Conservation (phyloP, 2,113 vertebrate genomes). For the Camelus dromedarius region DNA sequence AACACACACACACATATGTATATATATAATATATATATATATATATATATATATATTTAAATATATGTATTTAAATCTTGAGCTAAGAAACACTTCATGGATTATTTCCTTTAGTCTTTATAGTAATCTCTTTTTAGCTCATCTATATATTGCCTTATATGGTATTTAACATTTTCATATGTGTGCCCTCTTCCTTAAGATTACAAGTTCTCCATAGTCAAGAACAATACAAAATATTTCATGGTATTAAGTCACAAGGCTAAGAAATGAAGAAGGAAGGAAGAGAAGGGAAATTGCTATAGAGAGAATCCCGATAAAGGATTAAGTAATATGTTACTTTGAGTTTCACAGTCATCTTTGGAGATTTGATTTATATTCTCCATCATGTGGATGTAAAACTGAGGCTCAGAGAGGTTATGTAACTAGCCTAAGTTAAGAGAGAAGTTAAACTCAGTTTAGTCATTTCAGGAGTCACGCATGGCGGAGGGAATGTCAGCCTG, state of each 20-base stretch:
- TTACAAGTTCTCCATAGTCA: neutral
- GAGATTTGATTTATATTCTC: neutral
- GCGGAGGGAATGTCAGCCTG: neutral
- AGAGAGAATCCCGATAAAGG: neutral
- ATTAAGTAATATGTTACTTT: neutral
- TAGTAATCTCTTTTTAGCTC: neutral
- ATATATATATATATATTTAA: no score
- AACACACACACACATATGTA: no score
- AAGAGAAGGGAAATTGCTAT: neutral
- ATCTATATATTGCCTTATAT: neutral
- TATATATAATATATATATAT: no score
- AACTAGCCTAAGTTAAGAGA: neutral
- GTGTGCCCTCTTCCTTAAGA: neutral
- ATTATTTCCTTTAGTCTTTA: neutral
- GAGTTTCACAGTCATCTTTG: neutral
- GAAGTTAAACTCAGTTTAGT: neutral
- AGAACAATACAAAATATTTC: neutral
- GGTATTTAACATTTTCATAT: conserved; percentile 5
- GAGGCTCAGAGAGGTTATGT: neutral
- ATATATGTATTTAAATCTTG: neutral
- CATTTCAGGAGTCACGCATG: neutral
- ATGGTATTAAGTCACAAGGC: neutral
- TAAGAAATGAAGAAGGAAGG: neutral
- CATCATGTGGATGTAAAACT: neutral
- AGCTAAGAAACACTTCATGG: neutral